phyloP scores from a whole-genome alignment of 2,888 invertebrate species.

The Andrena bucephala region DNA sequence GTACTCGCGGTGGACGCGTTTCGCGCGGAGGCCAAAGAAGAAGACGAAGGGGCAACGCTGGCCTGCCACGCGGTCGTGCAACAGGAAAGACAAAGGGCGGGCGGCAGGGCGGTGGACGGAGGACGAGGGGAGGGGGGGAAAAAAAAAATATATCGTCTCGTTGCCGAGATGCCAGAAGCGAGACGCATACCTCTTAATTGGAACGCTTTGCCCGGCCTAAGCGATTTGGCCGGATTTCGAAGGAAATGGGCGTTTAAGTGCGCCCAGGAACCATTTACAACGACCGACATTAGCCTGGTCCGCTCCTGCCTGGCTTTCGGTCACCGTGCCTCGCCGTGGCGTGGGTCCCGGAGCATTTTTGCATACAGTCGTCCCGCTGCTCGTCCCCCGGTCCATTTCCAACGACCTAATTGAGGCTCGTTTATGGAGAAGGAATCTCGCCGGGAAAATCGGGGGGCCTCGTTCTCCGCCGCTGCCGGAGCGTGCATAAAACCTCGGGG shows the following conservation, averaged over 20 bases:
- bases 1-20: slow-evolving; percentile 7
- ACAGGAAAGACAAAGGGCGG: slow-evolving; percentile 46
- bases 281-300: slow-evolving; percentile 55
- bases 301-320: slow-evolving; percentile 16
- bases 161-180: slow-evolving; percentile 79
- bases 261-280: slow-evolving; percentile 69
- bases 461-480: too few species aligned
- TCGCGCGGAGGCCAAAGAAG: slow-evolving; percentile 17
- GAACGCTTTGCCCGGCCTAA: slow-evolving; percentile 80
- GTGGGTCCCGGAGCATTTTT: background rate
- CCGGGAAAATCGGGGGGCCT: background rate
- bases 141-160: slow-evolving; percentile 73
- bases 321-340: slow-evolving; percentile 1
- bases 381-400: background rate
- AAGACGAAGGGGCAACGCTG: slow-evolving; percentile 41
- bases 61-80: slow-evolving; percentile 35
- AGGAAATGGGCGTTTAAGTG: slow-evolving; percentile 84
- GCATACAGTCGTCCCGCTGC: background rate
- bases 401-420: slow-evolving; percentile 6
- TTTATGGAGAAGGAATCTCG: background rate
- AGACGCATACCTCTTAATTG: slow-evolving; percentile 85
- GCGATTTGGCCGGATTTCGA: slow-evolving; percentile 83
- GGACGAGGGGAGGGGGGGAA: slow-evolving; percentile 25
- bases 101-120: slow-evolving; percentile 32
- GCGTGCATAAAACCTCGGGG: slow-evolving; percentile 16